Percentiles rank a stretch among this genome's conserved stretches.
These are phyloP conservation scores for Paramormyrops kingsleyae DNA, from an alignment of 2,113 vertebrate species.

Conservation along the genomic window DNA sequence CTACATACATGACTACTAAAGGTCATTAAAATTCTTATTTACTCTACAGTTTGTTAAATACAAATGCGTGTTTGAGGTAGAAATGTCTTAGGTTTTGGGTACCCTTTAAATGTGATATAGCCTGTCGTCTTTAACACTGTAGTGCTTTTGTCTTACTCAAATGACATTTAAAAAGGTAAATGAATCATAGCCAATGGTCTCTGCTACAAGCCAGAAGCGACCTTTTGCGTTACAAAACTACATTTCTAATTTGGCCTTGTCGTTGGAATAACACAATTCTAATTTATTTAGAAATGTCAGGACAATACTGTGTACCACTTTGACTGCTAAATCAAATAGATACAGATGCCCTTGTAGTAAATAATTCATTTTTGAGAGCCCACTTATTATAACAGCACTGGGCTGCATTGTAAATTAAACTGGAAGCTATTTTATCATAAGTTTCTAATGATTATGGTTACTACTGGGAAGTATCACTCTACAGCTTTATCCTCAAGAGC, in stretches of 20 bases:
- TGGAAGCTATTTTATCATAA: background rate
- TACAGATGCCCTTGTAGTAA: background rate
- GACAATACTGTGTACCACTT: background rate
- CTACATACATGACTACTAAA: background rate
- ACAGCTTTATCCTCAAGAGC: background rate
- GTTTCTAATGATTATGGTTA: background rate
- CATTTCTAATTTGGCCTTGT: slow-evolving; percentile 11
- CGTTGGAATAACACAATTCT: background rate
- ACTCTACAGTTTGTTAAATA: background rate
- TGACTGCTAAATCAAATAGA: slow-evolving; percentile 2
- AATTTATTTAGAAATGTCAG: slow-evolving; percentile 6
- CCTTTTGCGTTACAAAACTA: slow-evolving; percentile 2
- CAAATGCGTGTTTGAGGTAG: background rate
- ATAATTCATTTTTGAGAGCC: background rate
- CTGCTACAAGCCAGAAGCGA: background rate
- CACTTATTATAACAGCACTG: background rate
- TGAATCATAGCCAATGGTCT: slow-evolving; percentile 6
- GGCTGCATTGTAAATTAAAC: background rate
- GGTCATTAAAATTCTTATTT: background rate
- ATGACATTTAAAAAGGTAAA: slow-evolving; percentile 21
- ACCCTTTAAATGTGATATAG: slow-evolving; percentile 1
- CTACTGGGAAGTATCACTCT: background rate
- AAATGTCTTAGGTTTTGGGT: background rate
- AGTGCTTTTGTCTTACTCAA: slow-evolving; percentile 5
- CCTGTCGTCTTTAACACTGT: background rate